Base-by-base conservation (phyloP, 2,113 vertebrate genomes). In the Pardalotus punctatus region DNA sequence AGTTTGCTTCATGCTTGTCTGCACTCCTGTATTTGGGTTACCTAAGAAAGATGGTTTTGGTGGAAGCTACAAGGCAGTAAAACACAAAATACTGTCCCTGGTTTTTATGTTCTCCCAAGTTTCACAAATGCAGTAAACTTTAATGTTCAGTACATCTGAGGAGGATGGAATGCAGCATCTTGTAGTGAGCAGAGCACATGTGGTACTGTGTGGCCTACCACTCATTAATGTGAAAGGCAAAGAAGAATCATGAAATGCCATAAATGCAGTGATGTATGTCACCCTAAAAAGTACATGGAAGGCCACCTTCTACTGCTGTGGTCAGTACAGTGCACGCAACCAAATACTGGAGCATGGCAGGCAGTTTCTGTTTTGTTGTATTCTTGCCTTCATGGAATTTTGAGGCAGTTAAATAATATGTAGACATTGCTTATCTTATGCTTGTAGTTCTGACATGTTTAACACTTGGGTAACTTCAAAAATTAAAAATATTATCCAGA, bases 171-270 rank as follows among this genome's bases (percentile, higher is more conserved):
- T 57, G 50, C 22, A 89, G 50, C 91, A 96, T 94, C 87, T 89
- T 87, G 65, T 23, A 91, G n/a, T 20, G 58, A 94, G 87, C 58
- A 62, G 57, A 91, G 74, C 87, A 97, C 74, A 93, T 76, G 50
- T 87, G 85, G 81, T 80, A 56, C 42, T 79, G 33, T 85, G 91
- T 94, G 93, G 93, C 70, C 87, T 86, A 91, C 71, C 35, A 16
- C 66, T 96, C 84, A 86, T 82, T 90, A 77, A 70, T 77, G 84
- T 58, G 70, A 82, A 93, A 93, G 78, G 66, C 74, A 90, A 90
- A 65, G 69, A 50, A 79, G 66, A 60, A 67, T 50, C 85, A 91
- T 14, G 54, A 79, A 89, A 76, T 88, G 50, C 56, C 67, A 70
- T 65, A 82, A 95, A 90, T 38, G 66, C 66, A 82, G 58, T 87